Base-by-base conservation (phyloP, 1,140 invertebrate genomes). In the Drosophila virilis region DNA sequence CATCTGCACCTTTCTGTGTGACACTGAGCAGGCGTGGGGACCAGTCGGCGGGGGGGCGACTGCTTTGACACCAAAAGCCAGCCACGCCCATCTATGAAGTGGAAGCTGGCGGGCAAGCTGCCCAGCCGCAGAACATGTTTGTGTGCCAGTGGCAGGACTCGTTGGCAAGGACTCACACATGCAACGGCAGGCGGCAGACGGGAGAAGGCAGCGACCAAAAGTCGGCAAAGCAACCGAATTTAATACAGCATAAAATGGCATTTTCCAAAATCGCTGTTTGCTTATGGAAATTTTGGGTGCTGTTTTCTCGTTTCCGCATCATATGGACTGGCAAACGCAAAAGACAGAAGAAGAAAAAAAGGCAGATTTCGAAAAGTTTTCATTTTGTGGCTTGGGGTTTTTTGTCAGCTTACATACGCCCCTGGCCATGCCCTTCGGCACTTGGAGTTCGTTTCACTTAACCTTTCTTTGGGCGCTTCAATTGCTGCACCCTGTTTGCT, bases 1-100 rank as follows among this genome's bases (percentile, higher is more conserved):
- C 82, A 86, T 86, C 82, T 86, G 82, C 78, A 86, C 83, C 82
- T 88, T 88, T 88, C 71, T 76, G 55, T 69, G 35, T 48, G 60
- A 45, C 67, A 71, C 62, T 55, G 66, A 9, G 15, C 13, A 15
- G 76, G 66, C 62, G 40, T 52, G 62, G 54, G 51, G 22, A 45
- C 28, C 28, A 43, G 6, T 15, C 4, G 28, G 52, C 43, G 58
- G 8, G 1, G 17, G 17, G 17, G 45, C 71, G 76, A 86, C 78
- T 77, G 78, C 68, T 86, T 82, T 86, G 82, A 85, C 82, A 85
- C 82, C 85, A 81, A 85, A 85, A 86, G 82, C 75, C 78, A 88
- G 75, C 80, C 83, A 77, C 80, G 81, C 80, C 81, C 77, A 77
- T 51, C 64, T 43, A 38, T 37, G 62, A 55, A 48, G 54, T 32